Evolutionary conservation across 2,797 vertebrate species (phyloP).

Genomic region (Bufotes viridis): DNA sequence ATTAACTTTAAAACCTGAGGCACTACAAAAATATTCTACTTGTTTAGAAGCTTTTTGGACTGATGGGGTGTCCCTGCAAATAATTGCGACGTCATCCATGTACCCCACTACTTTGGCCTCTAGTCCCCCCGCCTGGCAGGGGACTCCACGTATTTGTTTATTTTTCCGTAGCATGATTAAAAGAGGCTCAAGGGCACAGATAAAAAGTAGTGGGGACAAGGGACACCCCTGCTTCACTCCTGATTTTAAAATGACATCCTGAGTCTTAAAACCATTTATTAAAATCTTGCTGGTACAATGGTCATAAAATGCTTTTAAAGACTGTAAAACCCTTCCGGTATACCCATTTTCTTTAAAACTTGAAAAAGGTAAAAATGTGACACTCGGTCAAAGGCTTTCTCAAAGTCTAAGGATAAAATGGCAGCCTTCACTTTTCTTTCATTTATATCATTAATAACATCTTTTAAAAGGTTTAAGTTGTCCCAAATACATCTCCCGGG

Average conservation of each 20-base stretch:
- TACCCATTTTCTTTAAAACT: background rate
- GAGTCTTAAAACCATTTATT: too few species aligned
- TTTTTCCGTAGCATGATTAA: background rate
- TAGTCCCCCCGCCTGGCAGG: background rate
- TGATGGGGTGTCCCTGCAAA: too few species aligned
- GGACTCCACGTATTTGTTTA: background rate
- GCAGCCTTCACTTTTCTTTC: background rate
- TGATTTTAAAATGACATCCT: background rate
- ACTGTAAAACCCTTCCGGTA: background rate
- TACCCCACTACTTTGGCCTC: background rate
- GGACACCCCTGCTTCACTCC: conserved; percentile 22
- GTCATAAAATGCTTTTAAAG: too few species aligned
- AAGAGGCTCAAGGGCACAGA: background rate
- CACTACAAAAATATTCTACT: too few species aligned
- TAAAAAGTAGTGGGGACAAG: background rate
- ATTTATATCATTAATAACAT: background rate
- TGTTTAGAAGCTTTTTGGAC: background rate
- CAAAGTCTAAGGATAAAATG: background rate
- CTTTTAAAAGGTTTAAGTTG: too few species aligned
- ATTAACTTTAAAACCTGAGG: too few species aligned
- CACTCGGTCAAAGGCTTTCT: background rate
- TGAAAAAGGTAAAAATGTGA: background rate
- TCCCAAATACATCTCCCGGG: too few species aligned
- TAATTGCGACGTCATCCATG: background rate
- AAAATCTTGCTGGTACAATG: too few species aligned